phyloP scores from a whole-genome alignment of 2,888 invertebrate genomes.

The Ormyrus thymus region DNA sequence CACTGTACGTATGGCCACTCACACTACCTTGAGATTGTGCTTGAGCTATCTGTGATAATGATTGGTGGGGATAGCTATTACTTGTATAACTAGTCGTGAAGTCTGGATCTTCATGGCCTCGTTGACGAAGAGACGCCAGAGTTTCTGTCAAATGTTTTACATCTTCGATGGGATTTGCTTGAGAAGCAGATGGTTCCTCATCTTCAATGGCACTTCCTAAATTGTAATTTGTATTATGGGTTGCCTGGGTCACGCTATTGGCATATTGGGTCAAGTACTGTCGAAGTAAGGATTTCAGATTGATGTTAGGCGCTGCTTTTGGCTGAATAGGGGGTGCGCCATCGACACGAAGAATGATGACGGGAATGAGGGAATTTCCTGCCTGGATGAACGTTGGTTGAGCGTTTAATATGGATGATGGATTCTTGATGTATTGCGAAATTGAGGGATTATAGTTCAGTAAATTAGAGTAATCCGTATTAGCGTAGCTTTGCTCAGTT shows the following conservation, averaged over 20 bases:
- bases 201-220: slow-evolving; percentile 54
- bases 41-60: no score
- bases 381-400: slow-evolving; percentile 72
- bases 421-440: slow-evolving; percentile 71
- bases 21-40: no score
- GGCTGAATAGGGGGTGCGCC: slow-evolving; percentile 68
- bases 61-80: slow-evolving; percentile 10
- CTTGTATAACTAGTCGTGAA: slow-evolving; percentile 4
- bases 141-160: slow-evolving; percentile 66
- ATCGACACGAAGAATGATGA: slow-evolving; percentile 71
- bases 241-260: slow-evolving; percentile 63
- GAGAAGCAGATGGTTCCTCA: slow-evolving; percentile 1
- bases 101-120: slow-evolving; percentile 43
- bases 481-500: slow-evolving; percentile 54
- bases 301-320: slow-evolving; percentile 64
- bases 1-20: slow-evolving; percentile 1
- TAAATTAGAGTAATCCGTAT: slow-evolving; percentile 66
- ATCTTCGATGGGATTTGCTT: slow-evolving; percentile 64
- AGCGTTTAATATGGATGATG: slow-evolving; percentile 71
- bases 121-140: slow-evolving; percentile 48
- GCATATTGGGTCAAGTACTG: slow-evolving; percentile 71
- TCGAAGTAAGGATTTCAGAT: slow-evolving; percentile 70
- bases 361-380: slow-evolving; percentile 71
- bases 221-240: slow-evolving; percentile 62
- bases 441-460: slow-evolving; percentile 72